These are phyloP conservation scores for Pitangus sulphuratus DNA, from an alignment of 2,797 vertebrate genomes.

Conservation along the genomic window DNA sequence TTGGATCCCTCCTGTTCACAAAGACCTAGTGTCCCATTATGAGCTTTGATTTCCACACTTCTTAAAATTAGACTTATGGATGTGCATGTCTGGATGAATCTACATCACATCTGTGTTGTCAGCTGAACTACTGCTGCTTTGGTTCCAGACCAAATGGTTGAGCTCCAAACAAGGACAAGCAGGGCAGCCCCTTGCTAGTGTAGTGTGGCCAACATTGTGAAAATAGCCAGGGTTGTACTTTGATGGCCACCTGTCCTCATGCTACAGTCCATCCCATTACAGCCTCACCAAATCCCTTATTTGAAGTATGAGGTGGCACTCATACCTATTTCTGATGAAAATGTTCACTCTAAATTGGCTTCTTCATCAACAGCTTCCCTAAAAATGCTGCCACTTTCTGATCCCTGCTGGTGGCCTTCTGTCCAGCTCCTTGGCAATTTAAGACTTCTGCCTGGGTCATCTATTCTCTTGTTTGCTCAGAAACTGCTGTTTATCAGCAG, in stretches of 20 bases:
- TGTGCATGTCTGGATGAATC: not conserved
- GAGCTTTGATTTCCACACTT: not conserved
- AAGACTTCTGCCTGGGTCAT: not conserved
- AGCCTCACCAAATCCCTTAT: not conserved
- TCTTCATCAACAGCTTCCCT: not conserved
- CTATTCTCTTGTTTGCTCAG: not conserved
- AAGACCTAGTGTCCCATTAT: not conserved
- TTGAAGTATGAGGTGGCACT: not conserved
- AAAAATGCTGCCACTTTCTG: not conserved
- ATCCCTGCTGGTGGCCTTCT: not conserved
- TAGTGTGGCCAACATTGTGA: not conserved
- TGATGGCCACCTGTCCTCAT: not conserved
- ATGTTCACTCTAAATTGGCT: not conserved
- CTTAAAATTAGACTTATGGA: not conserved
- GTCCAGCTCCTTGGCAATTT: not conserved
- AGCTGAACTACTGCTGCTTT: not conserved
- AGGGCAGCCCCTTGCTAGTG: not conserved
- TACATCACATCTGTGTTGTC: rapidly evolving
- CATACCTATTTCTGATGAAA: not conserved
- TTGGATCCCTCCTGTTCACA: not conserved
- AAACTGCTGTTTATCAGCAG: not conserved
- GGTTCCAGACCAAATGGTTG: not conserved
- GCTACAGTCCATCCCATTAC: not conserved
- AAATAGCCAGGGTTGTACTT: not conserved
- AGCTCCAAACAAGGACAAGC: not conserved